phyloP scores from a whole-genome alignment of 2,797 vertebrate genomes.

The Lutjanus campechanus region DNA sequence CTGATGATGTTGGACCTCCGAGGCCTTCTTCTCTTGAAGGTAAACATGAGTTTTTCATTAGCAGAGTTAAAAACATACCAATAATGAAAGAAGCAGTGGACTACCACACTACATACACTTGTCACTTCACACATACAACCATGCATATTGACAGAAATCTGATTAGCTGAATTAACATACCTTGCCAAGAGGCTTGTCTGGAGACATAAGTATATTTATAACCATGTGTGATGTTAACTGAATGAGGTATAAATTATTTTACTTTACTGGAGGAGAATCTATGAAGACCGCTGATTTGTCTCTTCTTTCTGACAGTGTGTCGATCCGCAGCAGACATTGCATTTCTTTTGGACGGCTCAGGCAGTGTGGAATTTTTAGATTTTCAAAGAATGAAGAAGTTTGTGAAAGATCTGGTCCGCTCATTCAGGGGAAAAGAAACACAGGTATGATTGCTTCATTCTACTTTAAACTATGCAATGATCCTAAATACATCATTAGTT shows the following conservation, averaged over 20 bases:
- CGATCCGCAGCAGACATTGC: slow-evolving; percentile 74
- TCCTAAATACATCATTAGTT: not conserved
- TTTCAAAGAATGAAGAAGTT: slow-evolving; percentile 71
- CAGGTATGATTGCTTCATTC: slow-evolving; percentile 48
- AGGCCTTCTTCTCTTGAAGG: slow-evolving; percentile 57
- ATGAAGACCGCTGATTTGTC: not conserved
- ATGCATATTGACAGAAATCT: not conserved
- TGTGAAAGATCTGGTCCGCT: slow-evolving; percentile 61
- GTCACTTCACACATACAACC: not conserved
- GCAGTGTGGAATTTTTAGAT: not conserved
- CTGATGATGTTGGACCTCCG: rapidly evolving
- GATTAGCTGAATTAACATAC: not conserved
- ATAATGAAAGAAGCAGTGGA: not conserved
- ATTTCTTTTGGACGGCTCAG: slow-evolving; percentile 84
- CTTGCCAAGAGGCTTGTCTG: not conserved
- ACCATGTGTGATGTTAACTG: not conserved
- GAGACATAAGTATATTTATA: not conserved
- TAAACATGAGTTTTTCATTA: slow-evolving; percentile 36
- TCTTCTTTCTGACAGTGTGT: slow-evolving; percentile 71
- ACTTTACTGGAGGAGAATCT: not conserved
- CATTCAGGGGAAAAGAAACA: slow-evolving; percentile 42
- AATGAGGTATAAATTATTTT: not conserved
- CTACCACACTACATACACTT: too few relatives aligned
- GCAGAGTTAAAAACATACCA: not conserved
- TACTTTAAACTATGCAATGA: not conserved